A percentile compares a stretch with the other conserved stretches of the same genome.
These are phyloP conservation scores for Acrobasis consociella DNA, from an alignment of 2,888 invertebrate species.

Conservation along the genomic window DNA sequence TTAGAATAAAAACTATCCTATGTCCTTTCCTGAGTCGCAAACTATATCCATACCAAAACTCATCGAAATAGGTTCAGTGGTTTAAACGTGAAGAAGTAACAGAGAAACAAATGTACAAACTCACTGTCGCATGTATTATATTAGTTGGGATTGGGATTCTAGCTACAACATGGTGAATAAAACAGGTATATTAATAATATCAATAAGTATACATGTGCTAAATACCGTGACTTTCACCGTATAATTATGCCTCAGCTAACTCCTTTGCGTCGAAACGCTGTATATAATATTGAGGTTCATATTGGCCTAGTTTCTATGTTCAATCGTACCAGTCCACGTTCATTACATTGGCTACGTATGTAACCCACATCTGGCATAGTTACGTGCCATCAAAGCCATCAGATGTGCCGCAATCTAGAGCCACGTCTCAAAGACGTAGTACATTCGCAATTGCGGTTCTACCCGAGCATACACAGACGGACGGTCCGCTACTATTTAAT, in stretches of 20 bases:
- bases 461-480: conserved; percentile 29
- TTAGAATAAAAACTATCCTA: too few species aligned
- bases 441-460: conserved; percentile 18
- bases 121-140: too few species aligned
- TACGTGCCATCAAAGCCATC: conserved; percentile 13
- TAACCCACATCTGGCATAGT: conserved; percentile 6
- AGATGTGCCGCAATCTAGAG: conserved; percentile 8
- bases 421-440: conserved; percentile 11
- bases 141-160: too few species aligned
- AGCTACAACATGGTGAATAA: too few species aligned
- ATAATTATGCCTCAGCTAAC: neutral
- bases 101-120: too few species aligned
- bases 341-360: neutral
- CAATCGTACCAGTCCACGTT: neutral
- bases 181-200: too few species aligned
- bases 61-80: too few species aligned
- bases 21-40: too few species aligned
- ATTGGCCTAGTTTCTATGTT: neutral
- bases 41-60: too few species aligned
- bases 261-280: neutral
- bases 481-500: conserved; percentile 68
- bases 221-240: neutral
- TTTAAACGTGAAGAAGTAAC: too few species aligned
- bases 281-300: neutral
- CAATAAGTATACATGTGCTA: too few species aligned